Conservation (phyloP, 35 echinoderm and acorn worm genomes). For the Patiria miniata region DNA sequence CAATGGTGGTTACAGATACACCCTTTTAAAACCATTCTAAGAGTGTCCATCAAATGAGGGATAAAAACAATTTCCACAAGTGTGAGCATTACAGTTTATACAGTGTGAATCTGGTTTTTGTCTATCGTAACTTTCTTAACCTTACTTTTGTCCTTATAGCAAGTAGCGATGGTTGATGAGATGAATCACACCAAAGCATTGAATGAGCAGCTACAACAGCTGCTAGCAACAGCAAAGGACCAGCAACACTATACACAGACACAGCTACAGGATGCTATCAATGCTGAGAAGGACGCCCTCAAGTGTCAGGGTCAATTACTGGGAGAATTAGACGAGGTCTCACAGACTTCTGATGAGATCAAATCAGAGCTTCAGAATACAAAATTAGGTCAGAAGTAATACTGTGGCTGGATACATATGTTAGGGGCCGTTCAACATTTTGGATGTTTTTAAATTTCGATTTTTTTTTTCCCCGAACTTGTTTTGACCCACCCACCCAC, state of each 20-base stretch:
- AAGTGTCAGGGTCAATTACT: not conserved
- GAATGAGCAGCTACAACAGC: not conserved
- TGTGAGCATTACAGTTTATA: no score
- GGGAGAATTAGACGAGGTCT: not conserved
- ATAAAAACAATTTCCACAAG: no score
- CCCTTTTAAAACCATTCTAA: no score
- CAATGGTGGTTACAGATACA: no score
- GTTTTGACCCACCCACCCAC: no score
- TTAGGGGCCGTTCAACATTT: no score
- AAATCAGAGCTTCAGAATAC: not conserved
- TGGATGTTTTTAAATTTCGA: no score
- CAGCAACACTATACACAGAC: conserved; percentile 3
- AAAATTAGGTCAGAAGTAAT: conserved; percentile 33
- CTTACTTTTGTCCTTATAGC: not conserved
- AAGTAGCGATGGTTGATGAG: not conserved
- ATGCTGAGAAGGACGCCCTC: not conserved
- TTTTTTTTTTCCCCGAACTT: no score
- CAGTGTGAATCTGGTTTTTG: no score
- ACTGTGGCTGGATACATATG: no score
- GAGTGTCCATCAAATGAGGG: no score
- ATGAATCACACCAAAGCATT: not conserved
- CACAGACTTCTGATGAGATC: not conserved
- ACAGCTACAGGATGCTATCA: not conserved
- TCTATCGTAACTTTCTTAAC: no score
- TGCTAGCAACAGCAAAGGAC: not conserved